Evolutionary conservation across 2,888 invertebrate genomes (phyloP).

Genomic region (Aporophyla nigra): DNA sequence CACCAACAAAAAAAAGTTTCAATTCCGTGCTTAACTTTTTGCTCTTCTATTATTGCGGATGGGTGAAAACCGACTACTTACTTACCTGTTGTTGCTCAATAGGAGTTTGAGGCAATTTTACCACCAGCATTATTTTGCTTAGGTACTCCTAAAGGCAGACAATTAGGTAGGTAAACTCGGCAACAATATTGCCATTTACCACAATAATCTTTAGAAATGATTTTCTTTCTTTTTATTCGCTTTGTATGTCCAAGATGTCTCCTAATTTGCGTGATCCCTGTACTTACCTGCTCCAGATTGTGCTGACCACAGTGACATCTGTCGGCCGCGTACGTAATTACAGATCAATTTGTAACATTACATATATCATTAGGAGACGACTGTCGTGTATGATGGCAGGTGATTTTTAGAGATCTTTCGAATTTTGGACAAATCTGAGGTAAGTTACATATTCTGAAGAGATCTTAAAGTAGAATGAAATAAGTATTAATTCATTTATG

Average conservation of each 20-base stretch:
- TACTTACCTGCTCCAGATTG: constrained; percentile 44
- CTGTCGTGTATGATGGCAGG: constrained; percentile 20
- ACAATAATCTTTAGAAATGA: neutral
- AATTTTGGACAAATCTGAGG: neutral
- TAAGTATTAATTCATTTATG: neutral
- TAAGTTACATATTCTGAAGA: neutral
- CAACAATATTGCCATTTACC: neutral
- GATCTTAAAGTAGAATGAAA: neutral
- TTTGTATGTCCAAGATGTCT: constrained; percentile 19
- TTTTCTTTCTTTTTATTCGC: neutral
- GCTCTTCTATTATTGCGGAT: too few relatives aligned
- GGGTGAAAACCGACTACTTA: too few relatives aligned
- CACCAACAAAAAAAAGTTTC: too few relatives aligned
- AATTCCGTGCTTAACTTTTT: too few relatives aligned
- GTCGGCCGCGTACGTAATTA: constrained; percentile 45
- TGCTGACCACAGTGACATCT: constrained; percentile 63
- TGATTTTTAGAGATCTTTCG: constrained; percentile 56
- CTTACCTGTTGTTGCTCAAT: too few relatives aligned
- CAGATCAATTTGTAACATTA: constrained; percentile 31
- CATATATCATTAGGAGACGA: constrained; percentile 7
- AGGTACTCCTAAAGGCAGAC: neutral
- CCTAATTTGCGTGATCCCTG: constrained; percentile 29
- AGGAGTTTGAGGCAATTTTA: neutral
- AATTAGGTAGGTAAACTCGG: neutral
- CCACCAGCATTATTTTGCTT: neutral